Conservation (phyloP, 2,113 vertebrate genomes). For the Scartelaos histophorus region DNA sequence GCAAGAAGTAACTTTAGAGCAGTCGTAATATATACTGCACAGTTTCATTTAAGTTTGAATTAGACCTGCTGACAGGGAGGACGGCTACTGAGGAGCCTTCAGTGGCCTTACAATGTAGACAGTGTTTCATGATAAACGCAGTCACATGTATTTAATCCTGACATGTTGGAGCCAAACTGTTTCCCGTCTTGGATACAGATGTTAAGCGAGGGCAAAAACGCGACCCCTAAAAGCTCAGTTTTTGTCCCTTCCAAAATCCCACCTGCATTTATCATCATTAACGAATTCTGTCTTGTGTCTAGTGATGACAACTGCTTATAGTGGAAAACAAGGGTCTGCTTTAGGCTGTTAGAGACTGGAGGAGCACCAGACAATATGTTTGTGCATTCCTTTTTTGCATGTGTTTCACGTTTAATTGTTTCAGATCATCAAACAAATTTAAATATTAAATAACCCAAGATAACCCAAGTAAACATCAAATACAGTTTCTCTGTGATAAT, state of each 20-base stretch:
- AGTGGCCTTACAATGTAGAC: neutral
- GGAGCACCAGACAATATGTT: neutral
- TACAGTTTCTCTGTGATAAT: too few relatives aligned
- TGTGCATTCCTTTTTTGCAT: neutral
- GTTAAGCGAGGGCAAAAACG: neutral
- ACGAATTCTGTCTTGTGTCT: neutral
- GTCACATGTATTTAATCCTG: neutral
- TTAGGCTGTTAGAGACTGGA: neutral
- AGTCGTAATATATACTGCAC: neutral
- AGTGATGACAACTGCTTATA: neutral
- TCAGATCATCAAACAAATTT: too few relatives aligned
- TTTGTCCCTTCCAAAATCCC: neutral
- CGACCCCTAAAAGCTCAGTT: neutral
- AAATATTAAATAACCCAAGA: too few relatives aligned
- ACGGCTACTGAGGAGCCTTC: neutral
- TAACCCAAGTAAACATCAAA: too few relatives aligned
- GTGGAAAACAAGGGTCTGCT: neutral
- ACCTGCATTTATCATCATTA: conserved; percentile 1
- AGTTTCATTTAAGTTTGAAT: neutral
- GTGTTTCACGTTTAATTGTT: too few relatives aligned
- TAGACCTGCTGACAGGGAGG: neutral
- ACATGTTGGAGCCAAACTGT: conserved; percentile 3
- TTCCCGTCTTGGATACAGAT: neutral
- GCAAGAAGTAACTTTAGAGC: neutral
- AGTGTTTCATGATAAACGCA: conserved; percentile 10